phyloP scores from a whole-genome alignment of 2,797 vertebrate species.

The Limosa lapponica region DNA sequence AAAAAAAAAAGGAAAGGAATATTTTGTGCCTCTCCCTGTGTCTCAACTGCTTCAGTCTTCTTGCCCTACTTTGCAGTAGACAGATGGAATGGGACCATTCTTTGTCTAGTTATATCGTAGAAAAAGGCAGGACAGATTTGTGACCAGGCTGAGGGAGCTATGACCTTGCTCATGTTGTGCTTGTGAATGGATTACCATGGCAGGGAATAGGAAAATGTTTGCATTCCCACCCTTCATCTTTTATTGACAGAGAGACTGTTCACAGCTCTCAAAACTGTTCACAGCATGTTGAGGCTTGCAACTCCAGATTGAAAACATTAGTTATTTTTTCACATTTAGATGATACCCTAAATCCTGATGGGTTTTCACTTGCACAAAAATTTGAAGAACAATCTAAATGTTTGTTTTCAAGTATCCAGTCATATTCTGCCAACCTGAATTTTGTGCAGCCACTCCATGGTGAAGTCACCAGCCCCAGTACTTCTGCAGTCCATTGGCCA shows the following conservation, averaged over 20 bases:
- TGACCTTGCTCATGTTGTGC: not conserved
- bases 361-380: not conserved
- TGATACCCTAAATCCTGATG: not conserved
- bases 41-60: not conserved
- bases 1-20: not conserved
- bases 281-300: not conserved
- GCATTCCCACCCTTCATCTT: not conserved
- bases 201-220: not conserved
- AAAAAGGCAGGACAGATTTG: not conserved
- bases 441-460: not conserved
- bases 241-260: not conserved
- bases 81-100: not conserved
- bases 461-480: not conserved
- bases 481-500: not conserved
- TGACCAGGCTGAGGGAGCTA: not conserved
- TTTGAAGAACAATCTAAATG: not conserved
- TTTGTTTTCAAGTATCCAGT: not conserved
- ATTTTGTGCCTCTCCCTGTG: not conserved
- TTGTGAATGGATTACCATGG: not conserved
- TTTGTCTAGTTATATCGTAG: not conserved
- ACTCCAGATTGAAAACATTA: not conserved
- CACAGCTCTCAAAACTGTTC: not conserved
- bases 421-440: not conserved
- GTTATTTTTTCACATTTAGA: not conserved
- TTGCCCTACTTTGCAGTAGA: not conserved